Percentiles rank a stretch among this genome's conserved stretches.
Evolutionary conservation across 2,113 vertebrate species (phyloP).

Genomic region (Mirounga angustirostris): DNA sequence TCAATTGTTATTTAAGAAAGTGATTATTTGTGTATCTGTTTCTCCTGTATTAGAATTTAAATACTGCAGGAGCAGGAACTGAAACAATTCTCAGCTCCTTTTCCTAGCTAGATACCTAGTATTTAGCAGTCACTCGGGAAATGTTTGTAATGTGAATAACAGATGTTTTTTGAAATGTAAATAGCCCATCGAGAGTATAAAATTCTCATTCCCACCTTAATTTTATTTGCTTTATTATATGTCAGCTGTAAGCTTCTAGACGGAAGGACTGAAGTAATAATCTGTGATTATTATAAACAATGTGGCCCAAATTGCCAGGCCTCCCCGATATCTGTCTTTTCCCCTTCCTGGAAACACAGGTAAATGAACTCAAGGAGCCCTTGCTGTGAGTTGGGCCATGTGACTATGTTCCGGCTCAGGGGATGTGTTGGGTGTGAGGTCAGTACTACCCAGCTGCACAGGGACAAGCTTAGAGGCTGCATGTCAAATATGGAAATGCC

Average conservation of each 20-base stretch:
- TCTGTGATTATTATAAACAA: background rate
- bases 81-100: background rate
- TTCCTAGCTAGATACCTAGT: background rate
- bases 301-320: background rate
- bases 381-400: background rate
- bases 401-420: background rate
- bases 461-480: background rate
- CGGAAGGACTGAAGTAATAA: background rate
- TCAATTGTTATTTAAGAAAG: background rate
- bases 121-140: background rate
- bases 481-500: background rate
- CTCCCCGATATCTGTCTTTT: background rate
- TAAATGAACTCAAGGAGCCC: background rate
- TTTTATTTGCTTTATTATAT: background rate
- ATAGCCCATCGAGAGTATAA: background rate
- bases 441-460: accelerated
- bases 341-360: background rate
- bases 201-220: background rate
- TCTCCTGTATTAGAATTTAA: background rate
- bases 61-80: background rate
- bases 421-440: too few species aligned
- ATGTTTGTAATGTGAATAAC: background rate
- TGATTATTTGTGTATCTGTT: background rate
- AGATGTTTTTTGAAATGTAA: background rate
- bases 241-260: background rate